These are phyloP conservation scores for Mohoua ochrocephala DNA, from an alignment of 2,113 vertebrate genomes.

Conservation along the genomic window DNA sequence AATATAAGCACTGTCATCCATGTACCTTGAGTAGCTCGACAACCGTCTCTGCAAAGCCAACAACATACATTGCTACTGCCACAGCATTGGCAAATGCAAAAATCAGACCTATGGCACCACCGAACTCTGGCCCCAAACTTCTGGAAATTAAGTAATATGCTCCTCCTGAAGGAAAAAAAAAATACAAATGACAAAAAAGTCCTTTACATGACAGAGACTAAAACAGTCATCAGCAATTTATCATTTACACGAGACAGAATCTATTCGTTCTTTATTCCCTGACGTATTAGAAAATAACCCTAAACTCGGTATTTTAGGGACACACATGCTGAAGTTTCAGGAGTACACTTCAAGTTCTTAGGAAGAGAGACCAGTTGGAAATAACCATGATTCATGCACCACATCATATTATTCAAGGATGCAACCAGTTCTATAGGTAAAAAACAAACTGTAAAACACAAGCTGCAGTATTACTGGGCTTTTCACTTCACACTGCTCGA, in stretches of 20 bases:
- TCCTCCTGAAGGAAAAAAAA: conserved; percentile 76
- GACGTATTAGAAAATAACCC: background rate
- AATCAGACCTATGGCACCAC: conserved; percentile 95
- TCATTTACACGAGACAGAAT: fast-evolving
- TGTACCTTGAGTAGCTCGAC: conserved; percentile 86
- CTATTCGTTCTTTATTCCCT: background rate
- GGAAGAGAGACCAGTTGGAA: background rate
- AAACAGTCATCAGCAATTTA: background rate
- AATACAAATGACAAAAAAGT: background rate
- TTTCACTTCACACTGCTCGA: background rate
- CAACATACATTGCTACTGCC: conserved; percentile 98
- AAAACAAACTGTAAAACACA: background rate
- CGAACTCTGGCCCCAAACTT: conserved; percentile 96
- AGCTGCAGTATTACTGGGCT: background rate
- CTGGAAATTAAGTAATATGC: conserved; percentile 98
- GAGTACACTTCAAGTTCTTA: background rate
- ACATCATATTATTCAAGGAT: background rate
- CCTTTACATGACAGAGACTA: background rate
- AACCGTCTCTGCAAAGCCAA: conserved; percentile 96
- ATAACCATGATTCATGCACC: background rate
- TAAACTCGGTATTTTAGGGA: background rate
- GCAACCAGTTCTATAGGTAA: background rate
- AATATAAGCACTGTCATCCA: background rate
- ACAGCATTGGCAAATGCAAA: conserved; percentile 98
- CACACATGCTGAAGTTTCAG: background rate